Base-by-base conservation (phyloP, 2,797 vertebrate genomes). In the Syndactyla subalaris region DNA sequence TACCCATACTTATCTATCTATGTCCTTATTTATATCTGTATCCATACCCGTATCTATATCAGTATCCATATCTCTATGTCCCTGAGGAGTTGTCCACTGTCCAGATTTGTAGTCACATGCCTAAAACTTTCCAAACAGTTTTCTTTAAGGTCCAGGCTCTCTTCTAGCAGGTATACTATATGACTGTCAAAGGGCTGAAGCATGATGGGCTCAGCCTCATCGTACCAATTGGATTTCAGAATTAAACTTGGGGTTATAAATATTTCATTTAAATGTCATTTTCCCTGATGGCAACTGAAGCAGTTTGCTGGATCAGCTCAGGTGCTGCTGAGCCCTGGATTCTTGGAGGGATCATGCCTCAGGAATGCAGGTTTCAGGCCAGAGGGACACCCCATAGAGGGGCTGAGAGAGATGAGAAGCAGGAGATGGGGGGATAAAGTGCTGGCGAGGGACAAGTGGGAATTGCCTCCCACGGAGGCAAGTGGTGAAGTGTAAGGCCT, bases 261-360 rank as follows among this genome's bases (percentile, higher is more conserved):
- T 80, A n/a, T 65, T 92, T 88, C 5, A 63, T 83, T 77, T 66
- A 88, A 90, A 77, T 80, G 30, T 78, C 1, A 39, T 92, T 94
- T 95, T 88, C 61, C 32, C 34, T 57, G n/a, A n/a, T 77, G 65
- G 51, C 21, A 63, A 41, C 17, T 65, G 54, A 61, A 66, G 34
- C 24, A 43, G 15, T 81, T 72, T 88, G 49, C 83, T 85, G 68
- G 34, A 80, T 85, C 38, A 74, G 54, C 55, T 79, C 77, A 72
- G 51, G 67, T 91, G 49, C 79, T 2, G 4, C 58, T 54, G 70
- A 89, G 54, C 22, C 52, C 58, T 4, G 4, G 71, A 85, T 89
- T 95, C 72, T 72, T 77, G 63, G 61, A 89, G 59, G 52, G 88
- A 85, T 96, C 89, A 85, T 73, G 39, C 41, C 38, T 62, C 0